Percentiles rank a stretch among this genome's conserved stretches.
phyloP scores from a whole-genome alignment of 1,140 invertebrate species.

The Zaprionus taronus region DNA sequence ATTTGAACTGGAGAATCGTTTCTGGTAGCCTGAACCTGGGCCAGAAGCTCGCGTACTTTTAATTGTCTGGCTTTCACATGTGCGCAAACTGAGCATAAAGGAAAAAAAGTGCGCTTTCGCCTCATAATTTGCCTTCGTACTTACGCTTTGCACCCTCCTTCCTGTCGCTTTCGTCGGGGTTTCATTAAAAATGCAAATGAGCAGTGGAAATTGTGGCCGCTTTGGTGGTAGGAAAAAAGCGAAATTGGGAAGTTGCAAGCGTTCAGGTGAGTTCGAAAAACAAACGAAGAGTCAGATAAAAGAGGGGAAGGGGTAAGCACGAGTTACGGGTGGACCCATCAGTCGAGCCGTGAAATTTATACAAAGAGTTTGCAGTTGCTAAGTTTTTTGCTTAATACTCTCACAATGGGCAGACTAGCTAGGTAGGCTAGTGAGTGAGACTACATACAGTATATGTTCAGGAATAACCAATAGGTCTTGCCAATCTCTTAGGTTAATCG shows the following conservation, averaged over 20 bases:
- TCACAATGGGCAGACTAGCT: background rate
- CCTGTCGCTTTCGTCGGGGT: conserved; percentile 51
- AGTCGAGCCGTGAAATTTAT: conserved; percentile 62
- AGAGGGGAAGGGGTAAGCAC: background rate
- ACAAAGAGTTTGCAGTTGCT: conserved; percentile 59
- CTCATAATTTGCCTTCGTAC: conserved; percentile 66
- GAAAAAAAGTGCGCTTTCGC: conserved; percentile 34
- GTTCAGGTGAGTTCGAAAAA: conserved; percentile 52
- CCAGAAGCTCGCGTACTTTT: conserved; percentile 41
- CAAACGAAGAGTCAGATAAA: conserved; percentile 37
- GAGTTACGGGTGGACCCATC: conserved; percentile 27
- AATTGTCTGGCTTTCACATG: conserved; percentile 40
- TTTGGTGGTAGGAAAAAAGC: conserved; percentile 37
- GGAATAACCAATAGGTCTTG: background rate
- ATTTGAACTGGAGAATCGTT: conserved; percentile 23
- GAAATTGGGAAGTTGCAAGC: conserved; percentile 33
- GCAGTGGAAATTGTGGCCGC: conserved; percentile 68
- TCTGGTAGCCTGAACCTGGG: conserved; percentile 4
- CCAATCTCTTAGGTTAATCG: background rate
- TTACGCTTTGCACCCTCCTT: conserved; percentile 28
- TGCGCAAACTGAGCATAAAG: conserved; percentile 19
- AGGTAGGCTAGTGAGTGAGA: too few relatives aligned
- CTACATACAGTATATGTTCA: background rate
- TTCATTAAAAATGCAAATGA: conserved; percentile 79
- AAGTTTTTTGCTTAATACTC: conserved; percentile 11